Percentiles rank a stretch among this genome's conserved stretches.
Conservation (phyloP, 2,797 vertebrate genomes). For the Tympanoctomys barrerae region DNA sequence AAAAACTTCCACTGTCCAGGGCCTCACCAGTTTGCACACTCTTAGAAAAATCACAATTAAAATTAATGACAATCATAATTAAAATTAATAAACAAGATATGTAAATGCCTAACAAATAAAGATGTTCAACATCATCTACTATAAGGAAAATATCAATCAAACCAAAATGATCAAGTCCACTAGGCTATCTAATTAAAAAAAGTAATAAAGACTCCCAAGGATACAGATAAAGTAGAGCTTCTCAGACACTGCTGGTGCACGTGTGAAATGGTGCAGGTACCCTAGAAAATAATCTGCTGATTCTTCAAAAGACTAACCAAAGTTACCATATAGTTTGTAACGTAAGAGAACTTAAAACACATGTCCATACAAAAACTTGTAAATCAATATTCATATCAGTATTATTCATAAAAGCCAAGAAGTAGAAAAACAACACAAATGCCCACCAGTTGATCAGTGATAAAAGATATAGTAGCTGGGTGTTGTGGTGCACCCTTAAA, state of each 20-base stretch:
- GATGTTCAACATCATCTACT: background rate
- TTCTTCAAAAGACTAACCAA: slow-evolving; percentile 17
- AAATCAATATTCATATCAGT: background rate
- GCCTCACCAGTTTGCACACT: background rate
- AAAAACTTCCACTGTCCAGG: background rate
- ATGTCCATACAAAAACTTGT: slow-evolving; percentile 4
- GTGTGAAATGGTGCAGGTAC: background rate
- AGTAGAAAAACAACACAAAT: background rate
- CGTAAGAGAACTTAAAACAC: slow-evolving; percentile 28
- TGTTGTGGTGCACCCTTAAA: no score
- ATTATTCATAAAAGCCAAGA: background rate
- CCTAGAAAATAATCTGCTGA: background rate
- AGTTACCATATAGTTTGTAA: background rate
- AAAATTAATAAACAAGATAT: slow-evolving; percentile 35
- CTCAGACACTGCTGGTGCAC: background rate
- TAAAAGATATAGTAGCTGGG: background rate
- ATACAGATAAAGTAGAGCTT: background rate
- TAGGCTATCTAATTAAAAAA: background rate
- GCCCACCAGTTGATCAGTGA: background rate
- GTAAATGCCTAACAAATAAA: slow-evolving; percentile 9
- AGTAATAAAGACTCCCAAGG: background rate
- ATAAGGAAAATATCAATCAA: slow-evolving; percentile 48
- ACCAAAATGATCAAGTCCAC: background rate
- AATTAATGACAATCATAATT: slow-evolving; percentile 22
- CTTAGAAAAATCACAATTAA: slow-evolving; percentile 64